Evolutionary conservation across 2,888 invertebrate genomes (phyloP).

Genomic region (Cylindroiulus punctatus): DNA sequence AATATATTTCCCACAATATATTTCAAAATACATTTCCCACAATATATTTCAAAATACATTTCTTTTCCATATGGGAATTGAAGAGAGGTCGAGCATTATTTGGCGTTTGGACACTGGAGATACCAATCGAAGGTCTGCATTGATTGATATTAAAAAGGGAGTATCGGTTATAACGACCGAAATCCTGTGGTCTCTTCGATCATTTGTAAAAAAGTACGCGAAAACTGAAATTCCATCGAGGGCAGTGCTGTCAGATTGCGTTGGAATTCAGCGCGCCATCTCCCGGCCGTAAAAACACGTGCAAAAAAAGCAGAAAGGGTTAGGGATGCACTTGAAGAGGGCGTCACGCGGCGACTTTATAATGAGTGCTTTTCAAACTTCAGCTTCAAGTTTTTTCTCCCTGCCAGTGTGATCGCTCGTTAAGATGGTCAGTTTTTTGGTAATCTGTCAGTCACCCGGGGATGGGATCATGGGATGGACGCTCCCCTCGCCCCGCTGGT

Average conservation of each 20-base stretch:
- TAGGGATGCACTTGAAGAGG: slow-evolving; percentile 14
- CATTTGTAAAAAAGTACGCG: no score
- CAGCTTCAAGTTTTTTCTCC: background rate
- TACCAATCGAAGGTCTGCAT: no score
- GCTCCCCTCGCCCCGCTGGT: background rate
- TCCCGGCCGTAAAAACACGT: background rate
- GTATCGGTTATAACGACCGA: no score
- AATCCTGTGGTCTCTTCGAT: no score
- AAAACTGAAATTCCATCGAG: background rate
- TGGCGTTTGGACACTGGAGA: no score
- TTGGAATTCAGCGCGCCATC: background rate
- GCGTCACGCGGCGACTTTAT: slow-evolving; percentile 4
- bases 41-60: no score
- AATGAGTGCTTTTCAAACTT: slow-evolving; percentile 18
- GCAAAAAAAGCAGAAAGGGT: background rate
- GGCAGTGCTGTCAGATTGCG: background rate
- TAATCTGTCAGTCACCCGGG: background rate
- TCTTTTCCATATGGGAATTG: no score
- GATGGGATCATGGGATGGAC: background rate
- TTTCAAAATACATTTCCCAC: no score
- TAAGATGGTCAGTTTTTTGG: slow-evolving; percentile 2
- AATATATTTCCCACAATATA: no score
- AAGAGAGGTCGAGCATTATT: no score
- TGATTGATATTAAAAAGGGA: no score
- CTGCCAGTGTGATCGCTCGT: slow-evolving; percentile 2